Conservation (phyloP, 2,113 vertebrate species). For the Gasterosteus aculeatus region DNA sequence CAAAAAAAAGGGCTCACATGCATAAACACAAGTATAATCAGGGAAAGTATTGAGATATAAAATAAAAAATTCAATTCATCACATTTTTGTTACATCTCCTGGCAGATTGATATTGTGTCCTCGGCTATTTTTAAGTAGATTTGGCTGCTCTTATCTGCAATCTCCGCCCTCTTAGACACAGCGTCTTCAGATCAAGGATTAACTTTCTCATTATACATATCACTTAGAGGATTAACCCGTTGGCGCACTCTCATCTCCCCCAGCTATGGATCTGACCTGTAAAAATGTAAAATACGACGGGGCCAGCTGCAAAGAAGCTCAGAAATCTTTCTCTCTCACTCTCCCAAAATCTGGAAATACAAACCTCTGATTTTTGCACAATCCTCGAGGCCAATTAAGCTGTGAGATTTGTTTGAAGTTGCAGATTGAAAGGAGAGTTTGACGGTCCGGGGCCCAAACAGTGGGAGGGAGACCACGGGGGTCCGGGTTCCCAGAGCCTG, state of each 20-base stretch:
- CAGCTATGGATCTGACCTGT: slow-evolving; percentile 45
- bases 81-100: slow-evolving; percentile 53
- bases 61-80: slow-evolving; percentile 61
- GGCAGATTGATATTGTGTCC: slow-evolving; percentile 51
- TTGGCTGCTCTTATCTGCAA: slow-evolving; percentile 54
- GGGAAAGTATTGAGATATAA: slow-evolving; percentile 47
- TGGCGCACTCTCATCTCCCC: slow-evolving; percentile 36
- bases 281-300: slow-evolving; percentile 8
- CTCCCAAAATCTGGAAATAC: slow-evolving; percentile 51
- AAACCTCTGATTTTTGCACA: slow-evolving; percentile 60
- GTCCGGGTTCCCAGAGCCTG: slow-evolving; percentile 79
- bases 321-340: slow-evolving; percentile 26
- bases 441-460: slow-evolving; percentile 27
- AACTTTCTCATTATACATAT: slow-evolving; percentile 70
- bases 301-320: slow-evolving; percentile 28
- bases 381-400: slow-evolving; percentile 69
- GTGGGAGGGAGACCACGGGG: slow-evolving; percentile 68
- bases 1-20: slow-evolving; percentile 14
- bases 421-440: slow-evolving; percentile 51
- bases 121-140: slow-evolving; percentile 69
- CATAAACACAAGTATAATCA: slow-evolving; percentile 36
- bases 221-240: slow-evolving; percentile 72
- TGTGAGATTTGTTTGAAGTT: slow-evolving; percentile 73
- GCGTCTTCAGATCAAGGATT: slow-evolving; percentile 68
- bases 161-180: slow-evolving; percentile 51